A percentile compares a stretch with the other conserved stretches of the same genome.
phyloP scores from a whole-genome alignment of 1,140 invertebrate species.

The Pentalonia nigronervosa region DNA sequence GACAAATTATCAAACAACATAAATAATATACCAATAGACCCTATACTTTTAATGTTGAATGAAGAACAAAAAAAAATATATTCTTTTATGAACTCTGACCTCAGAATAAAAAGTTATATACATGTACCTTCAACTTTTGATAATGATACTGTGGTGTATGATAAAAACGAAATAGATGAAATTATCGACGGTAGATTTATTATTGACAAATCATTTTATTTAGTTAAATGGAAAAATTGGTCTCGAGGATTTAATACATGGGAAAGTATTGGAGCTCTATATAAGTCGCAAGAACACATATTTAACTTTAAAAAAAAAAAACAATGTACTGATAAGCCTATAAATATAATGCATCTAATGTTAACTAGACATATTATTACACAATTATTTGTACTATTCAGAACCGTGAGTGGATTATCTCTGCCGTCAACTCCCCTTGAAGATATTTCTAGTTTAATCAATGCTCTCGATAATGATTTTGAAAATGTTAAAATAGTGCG shows the following conservation, averaged over 20 bases:
- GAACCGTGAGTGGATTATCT: slow-evolving; percentile 61
- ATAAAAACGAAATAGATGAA: slow-evolving; percentile 76
- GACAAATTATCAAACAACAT: no score
- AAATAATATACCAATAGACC: no score
- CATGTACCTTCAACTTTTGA: neutral
- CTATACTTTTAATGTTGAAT: no score
- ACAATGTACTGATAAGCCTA: slow-evolving; percentile 61
- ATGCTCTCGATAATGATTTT: slow-evolving; percentile 29
- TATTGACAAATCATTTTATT: slow-evolving; percentile 68
- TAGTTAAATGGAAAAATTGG: slow-evolving; percentile 89
- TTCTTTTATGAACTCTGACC: neutral
- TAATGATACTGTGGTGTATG: slow-evolving; percentile 56
- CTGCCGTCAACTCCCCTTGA: slow-evolving; percentile 30
- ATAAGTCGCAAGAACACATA: slow-evolving; percentile 69
- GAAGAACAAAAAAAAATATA: neutral
- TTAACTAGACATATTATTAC: slow-evolving; percentile 59
- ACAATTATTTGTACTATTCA: slow-evolving; percentile 63
- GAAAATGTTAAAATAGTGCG: neutral
- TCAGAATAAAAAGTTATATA: neutral
- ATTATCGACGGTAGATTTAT: slow-evolving; percentile 69
- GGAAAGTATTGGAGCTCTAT: slow-evolving; percentile 76
- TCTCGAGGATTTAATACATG: slow-evolving; percentile 77
- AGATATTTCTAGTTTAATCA: slow-evolving; percentile 42
- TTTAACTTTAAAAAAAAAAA: slow-evolving; percentile 62
- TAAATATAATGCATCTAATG: slow-evolving; percentile 63